A percentile compares a stretch with the other conserved stretches of the same genome.
These are phyloP conservation scores for Varanus komodoensis DNA, from an alignment of 2,113 vertebrate genomes.

Conservation along the genomic window DNA sequence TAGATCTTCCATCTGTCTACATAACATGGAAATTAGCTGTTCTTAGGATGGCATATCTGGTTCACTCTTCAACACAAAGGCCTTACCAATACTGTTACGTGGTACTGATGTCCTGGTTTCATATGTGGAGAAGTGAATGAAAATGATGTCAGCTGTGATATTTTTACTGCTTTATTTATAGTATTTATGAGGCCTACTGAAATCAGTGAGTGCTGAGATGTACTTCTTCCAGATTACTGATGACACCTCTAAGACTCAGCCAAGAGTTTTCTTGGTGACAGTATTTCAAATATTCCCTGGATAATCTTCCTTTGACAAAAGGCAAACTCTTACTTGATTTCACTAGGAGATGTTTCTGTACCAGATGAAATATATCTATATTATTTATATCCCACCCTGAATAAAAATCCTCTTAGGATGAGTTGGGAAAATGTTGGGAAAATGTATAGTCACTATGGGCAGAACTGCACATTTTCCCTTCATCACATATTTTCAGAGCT, in stretches of 20 bases:
- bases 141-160: neutral
- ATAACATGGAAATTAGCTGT: neutral
- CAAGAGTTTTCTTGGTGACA: neutral
- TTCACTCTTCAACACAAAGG: neutral
- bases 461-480: neutral
- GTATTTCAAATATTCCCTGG: neutral
- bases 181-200: neutral
- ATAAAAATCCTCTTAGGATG: too few relatives aligned
- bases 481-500: neutral
- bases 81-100: neutral
- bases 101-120: too few relatives aligned
- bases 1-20: too few relatives aligned
- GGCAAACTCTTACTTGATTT: neutral
- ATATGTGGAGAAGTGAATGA: neutral
- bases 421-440: neutral
- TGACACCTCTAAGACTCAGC: neutral
- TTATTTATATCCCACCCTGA: too few relatives aligned
- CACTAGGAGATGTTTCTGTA: neutral
- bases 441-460: neutral
- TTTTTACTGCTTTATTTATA: neutral
- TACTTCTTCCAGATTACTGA: neutral
- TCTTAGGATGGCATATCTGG: neutral
- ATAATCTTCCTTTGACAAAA: neutral
- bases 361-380: neutral
- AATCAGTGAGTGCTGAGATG: neutral